Base-by-base conservation (phyloP, 1,140 invertebrate species). In the Ceratina australensis region DNA sequence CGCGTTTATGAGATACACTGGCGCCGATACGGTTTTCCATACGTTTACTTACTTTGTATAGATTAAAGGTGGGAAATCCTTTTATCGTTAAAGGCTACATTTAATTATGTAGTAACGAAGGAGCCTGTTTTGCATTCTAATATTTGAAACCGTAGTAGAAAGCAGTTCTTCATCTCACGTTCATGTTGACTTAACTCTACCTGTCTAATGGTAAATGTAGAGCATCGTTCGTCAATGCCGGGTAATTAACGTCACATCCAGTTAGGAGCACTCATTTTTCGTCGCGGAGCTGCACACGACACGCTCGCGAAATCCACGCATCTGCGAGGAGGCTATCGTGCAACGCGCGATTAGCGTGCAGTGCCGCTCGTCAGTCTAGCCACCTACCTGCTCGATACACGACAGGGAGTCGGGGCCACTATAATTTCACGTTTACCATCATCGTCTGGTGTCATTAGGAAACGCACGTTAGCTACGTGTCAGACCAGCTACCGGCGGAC, bases 311-410 rank as follows among this genome's bases (percentile, higher is more conserved):
- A 77, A 73, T 49, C 56, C 33, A 42, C 10, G 33, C 33, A 10
- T 42, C 33, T 7, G 33, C 10, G 33, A n/a, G 33, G 5, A 42
- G 33, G 33, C 33, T 42, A 42, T 83, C 78, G 71, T 74, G 64
- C 56, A 47, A 75, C 77, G 20, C 59, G 49, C 49, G 72, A 83
- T 77, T 80, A 84, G 67, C 80, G 72, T 78, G 61, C 56, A 74
- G 67, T 61, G 67, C 67, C 59, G 65, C 72, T 78, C 65, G 75
- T 60, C 63, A 57, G 75, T 56, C 68, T 57, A 68, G 79, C 63
- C 64, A 73, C 69, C 76, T 85, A 85, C 80, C 84, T 85, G 84
- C 75, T 85, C 66, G 72, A 81, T 85, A 18, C 79, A 26, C 82
- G 54, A 57, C 80, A 72, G 83, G 84, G 71, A 79, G 83, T 71